Evolutionary conservation across 2,797 vertebrate species (phyloP), one percentile per base, ranked within the genome.

Genomic region (Sebastes umbrosus): DNA sequence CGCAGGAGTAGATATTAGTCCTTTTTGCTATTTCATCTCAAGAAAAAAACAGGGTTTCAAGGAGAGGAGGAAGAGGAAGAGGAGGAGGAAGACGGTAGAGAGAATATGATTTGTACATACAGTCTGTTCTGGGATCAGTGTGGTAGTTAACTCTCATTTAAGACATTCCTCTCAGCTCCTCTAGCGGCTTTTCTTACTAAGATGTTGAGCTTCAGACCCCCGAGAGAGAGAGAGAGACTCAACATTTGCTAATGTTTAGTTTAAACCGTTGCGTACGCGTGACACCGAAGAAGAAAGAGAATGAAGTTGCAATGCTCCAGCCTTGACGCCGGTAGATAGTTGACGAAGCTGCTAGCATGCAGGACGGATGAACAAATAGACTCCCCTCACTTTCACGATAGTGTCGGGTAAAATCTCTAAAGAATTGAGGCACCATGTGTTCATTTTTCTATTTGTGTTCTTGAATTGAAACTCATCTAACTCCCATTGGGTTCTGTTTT

Each of bases 81-180:
- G 18, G 70, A 81, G 80, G 80, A 84, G 36, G 69, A 75, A 60
- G 82, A 84, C 27, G 4, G 36, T 60, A 65, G 79, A 79, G 80
- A 72, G 81, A 79, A 73, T 70, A 73, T 77, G 59, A 83, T 88
- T 81, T 94, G 91, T 94, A 93, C 84, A 93, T 91, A 72, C 65
- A 73, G 72, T 90, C 87, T 82, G 75, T 91, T 88, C 83, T 86
- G 91, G 90, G 87, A 91, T 93, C 85, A 83, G 67, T 78, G 62
- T 84, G 77, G 54, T 88, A 84, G 79, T 85, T 85, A 75, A 79
- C 85, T 77, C 86, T 80, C 63, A 79, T 90, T 85, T 32, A 86
- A 87, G 77, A 90, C 84, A 87, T 91, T 91, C 88, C 86, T 94
- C 84, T 84, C 79, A 39, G 77, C 90, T 90, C 77, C 69, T 84